Conservation (phyloP, 2,888 invertebrate species). For the Chaitophorus viminalis region DNA sequence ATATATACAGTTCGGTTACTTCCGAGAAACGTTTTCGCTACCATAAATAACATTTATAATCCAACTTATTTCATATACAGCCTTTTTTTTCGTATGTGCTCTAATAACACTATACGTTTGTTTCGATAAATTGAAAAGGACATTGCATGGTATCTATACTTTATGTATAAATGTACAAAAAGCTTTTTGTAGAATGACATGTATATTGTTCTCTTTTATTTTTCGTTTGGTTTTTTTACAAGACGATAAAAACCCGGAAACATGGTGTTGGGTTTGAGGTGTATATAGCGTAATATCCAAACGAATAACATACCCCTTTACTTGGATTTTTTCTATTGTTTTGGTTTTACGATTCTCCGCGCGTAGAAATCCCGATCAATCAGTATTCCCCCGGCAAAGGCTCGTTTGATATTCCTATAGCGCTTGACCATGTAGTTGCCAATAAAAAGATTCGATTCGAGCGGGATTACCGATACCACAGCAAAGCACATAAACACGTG, state of each 20-base stretch:
- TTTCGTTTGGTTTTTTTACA: not conserved
- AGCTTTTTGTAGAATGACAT: constrained; percentile 20
- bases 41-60: not conserved
- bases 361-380: constrained; percentile 38
- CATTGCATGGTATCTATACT: not conserved
- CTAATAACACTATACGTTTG: not conserved
- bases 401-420: constrained; percentile 57
- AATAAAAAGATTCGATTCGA: constrained; percentile 58
- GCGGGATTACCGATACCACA: constrained; percentile 30
- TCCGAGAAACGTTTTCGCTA: not conserved
- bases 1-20: not conserved
- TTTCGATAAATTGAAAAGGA: constrained; percentile 37
- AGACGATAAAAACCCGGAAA: constrained; percentile 23
- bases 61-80: not conserved
- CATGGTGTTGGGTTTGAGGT: constrained; percentile 4
- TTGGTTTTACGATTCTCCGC: constrained; percentile 46
- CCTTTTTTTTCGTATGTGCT: not conserved
- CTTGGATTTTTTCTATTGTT: constrained; percentile 35
- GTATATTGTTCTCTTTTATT: not conserved
- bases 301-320: not conserved
- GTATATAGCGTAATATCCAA: constrained; percentile 14
- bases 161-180: not conserved
- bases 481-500: constrained; percentile 44
- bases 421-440: constrained; percentile 30
- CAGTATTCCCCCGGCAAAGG: constrained; percentile 46